Base-by-base conservation (phyloP, 2,797 vertebrate genomes). In the Alauda arvensis region DNA sequence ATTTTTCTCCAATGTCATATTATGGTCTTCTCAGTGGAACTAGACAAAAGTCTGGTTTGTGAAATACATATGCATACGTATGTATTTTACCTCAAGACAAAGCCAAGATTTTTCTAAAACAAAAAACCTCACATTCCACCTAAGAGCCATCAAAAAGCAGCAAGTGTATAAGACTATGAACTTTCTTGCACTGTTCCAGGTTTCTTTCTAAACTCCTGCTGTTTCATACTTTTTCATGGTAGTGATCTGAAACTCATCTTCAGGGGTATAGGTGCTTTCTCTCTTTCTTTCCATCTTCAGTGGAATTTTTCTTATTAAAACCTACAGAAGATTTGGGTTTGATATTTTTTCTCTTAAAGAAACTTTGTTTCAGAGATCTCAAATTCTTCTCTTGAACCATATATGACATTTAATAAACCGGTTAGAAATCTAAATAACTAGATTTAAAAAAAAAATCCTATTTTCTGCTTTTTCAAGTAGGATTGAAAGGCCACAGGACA, bases 71-170 rank as follows among this genome's bases (percentile, higher is more conserved):
- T 42, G 14, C 14, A 40, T 77, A n/a, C 13, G 5, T 42, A 18
- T 0, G 0, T 10, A 37, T 83, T 87, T 83, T 71, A n/a, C 21
- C 37, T 72, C 0, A 0, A 81, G 28, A 76, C 6, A 72, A 87
- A 86, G 45, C 23, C 60, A 89, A 72, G 31, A 40, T 16, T 59
- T 75, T 85, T 91, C 62, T 68, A 53, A 86, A 91, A 37, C 18
- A 40, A 57, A 77, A 85, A 40, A 1, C 0, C 2, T 66, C 52
- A 33, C 5, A 3, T 40, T 86, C 43, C 31, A 51, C 26, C 3
- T 69, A 51, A 46, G 5, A 62, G 13, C 12, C 48, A 62, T 66
- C 31, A 72, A 76, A 77, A 78, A 51, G 6, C 34, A 88, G 23
- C 1, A 6, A 66, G 33, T 34, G 18, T 49, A 74, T 9, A 24